Conservation (phyloP, 1,140 invertebrate genomes). For the Diabrotica virgifera region DNA sequence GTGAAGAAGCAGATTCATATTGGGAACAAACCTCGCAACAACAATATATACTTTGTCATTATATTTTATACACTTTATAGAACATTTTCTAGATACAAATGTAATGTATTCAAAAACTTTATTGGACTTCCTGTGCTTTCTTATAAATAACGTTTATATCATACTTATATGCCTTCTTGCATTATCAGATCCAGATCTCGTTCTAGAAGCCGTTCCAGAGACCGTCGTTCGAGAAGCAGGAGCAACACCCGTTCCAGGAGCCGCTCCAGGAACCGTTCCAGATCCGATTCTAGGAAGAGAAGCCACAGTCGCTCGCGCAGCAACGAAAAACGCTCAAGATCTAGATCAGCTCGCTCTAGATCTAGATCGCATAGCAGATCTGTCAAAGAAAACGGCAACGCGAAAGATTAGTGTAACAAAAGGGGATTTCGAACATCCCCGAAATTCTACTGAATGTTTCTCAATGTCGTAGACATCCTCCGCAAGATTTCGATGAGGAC, state of each 20-base stretch:
- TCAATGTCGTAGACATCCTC: too few species aligned
- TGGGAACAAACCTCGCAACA: too few species aligned
- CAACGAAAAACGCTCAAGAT: slow-evolving; percentile 39
- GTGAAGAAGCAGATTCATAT: too few species aligned
- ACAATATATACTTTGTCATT: too few species aligned
- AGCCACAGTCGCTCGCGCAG: slow-evolving; percentile 43
- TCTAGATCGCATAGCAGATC: slow-evolving; percentile 39
- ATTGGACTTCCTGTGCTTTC: too few species aligned
- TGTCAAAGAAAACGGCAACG: slow-evolving; percentile 39
- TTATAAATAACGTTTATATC: too few species aligned
- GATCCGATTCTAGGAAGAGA: slow-evolving; percentile 41
- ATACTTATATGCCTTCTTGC: neutral
- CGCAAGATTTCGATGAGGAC: too few species aligned
- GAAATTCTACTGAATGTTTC: too few species aligned
- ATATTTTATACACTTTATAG: too few species aligned
- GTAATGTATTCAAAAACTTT: too few species aligned
- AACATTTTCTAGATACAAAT: too few species aligned
- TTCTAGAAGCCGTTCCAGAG: slow-evolving; percentile 49
- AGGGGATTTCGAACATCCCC: too few species aligned
- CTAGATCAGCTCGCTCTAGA: slow-evolving; percentile 39
- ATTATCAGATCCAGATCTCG: slow-evolving; percentile 54
- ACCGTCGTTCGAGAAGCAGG: slow-evolving; percentile 45
- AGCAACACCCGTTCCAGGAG: slow-evolving; percentile 47
- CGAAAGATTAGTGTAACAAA: neutral
- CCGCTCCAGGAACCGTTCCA: slow-evolving; percentile 44